Percentiles rank a stretch among this genome's conserved stretches.
phyloP scores from a whole-genome alignment of 2,113 vertebrate genomes.

The Pyxicephalus adspersus region DNA sequence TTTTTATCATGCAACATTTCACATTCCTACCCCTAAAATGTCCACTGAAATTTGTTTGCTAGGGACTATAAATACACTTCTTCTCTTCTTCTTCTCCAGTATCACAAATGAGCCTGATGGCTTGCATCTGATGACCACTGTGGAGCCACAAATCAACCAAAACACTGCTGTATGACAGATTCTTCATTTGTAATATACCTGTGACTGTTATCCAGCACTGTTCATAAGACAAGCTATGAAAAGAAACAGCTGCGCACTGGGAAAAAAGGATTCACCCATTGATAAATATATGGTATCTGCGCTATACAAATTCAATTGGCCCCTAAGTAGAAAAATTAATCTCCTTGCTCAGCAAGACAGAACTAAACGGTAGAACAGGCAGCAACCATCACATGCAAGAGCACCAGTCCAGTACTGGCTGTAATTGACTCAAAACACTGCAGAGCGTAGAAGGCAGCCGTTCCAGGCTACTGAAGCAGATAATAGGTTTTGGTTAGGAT shows the following conservation, averaged over 20 bases:
- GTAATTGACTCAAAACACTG: constrained; percentile 46
- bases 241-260: not conserved
- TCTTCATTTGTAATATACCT: too few species aligned
- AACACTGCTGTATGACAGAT: too few species aligned
- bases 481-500: constrained; percentile 55
- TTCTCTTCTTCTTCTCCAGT: too few species aligned
- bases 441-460: constrained; percentile 34
- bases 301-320: constrained; percentile 27
- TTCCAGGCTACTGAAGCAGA: constrained; percentile 51
- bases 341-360: constrained; percentile 18
- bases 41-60: too few species aligned
- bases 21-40: too few species aligned
- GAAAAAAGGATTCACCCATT: not conserved
- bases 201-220: too few species aligned
- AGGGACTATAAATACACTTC: too few species aligned
- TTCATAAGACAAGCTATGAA: not conserved
- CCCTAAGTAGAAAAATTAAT: constrained; percentile 21
- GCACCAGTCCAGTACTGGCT: constrained; percentile 28
- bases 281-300: constrained; percentile 25
- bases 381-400: constrained; percentile 29
- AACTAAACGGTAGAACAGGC: constrained; percentile 29
- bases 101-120: too few species aligned
- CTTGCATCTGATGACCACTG: too few species aligned
- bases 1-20: too few species aligned
- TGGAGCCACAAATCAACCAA: too few species aligned